Percentiles rank a stretch among this genome's conserved stretches.
Conservation (phyloP, 2,888 invertebrate species). For the Polydesmus complanatus region DNA sequence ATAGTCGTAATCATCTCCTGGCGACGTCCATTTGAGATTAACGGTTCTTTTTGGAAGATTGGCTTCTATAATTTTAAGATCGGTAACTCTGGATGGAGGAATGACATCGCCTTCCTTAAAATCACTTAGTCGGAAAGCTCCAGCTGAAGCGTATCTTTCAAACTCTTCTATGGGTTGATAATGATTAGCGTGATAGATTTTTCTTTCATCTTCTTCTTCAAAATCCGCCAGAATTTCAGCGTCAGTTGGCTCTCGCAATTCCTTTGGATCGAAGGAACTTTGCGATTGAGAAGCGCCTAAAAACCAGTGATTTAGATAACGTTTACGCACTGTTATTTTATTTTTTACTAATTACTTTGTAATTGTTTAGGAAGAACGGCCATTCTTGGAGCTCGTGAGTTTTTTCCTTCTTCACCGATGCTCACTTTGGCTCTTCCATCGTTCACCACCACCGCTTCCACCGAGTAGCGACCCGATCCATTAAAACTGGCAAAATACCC, state of each 20-base stretch:
- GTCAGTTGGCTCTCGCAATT: conserved; percentile 9
- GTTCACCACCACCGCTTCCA: conserved; percentile 24
- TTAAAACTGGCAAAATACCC: conserved; percentile 26
- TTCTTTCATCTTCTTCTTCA: neutral
- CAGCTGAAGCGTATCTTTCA: conserved; percentile 21
- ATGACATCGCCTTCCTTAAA: conserved; percentile 19
- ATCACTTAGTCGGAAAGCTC: conserved; percentile 21
- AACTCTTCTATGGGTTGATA: conserved; percentile 18
- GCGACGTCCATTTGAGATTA: conserved; percentile 7
- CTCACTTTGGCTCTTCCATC: conserved; percentile 21
- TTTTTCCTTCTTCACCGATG: conserved; percentile 1
- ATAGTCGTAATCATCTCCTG: conserved; percentile 5
- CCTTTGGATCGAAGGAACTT: conserved; percentile 6
- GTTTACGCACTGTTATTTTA: neutral
- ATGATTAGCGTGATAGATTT: neutral
- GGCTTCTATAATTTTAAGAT: conserved; percentile 9
- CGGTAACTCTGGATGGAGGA: conserved; percentile 22
- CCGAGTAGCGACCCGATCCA: conserved; percentile 27
- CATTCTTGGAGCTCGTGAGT: conserved; percentile 13
- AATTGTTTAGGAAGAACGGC: neutral
- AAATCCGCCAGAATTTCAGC: conserved; percentile 1
- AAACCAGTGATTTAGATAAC: neutral
- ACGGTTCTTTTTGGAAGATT: neutral
- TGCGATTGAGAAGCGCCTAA: neutral
- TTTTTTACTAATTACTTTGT: neutral